Conservation (phyloP, 2,113 vertebrate species). For the Dicaeum eximium region DNA sequence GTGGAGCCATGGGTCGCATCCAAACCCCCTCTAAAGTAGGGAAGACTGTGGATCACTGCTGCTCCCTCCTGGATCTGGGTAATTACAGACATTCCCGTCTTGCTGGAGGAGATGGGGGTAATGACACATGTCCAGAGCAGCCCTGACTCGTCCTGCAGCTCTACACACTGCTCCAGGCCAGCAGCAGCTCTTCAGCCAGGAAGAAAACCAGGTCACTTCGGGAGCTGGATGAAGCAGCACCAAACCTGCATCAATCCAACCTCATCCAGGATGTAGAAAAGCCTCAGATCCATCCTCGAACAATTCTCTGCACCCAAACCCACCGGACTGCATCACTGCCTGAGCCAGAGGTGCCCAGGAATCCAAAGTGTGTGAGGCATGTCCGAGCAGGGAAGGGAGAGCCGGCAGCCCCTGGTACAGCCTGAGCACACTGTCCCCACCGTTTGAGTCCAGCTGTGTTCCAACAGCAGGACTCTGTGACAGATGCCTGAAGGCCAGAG, state of each 20-base stretch:
- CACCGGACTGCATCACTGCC: not conserved
- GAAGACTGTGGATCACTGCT: not conserved
- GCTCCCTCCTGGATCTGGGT: not conserved
- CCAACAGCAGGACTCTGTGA: not conserved
- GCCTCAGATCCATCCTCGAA: not conserved
- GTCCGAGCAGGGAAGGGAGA: fast-evolving
- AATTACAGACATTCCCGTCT: not conserved
- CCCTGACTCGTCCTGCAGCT: not conserved
- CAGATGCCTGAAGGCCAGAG: not conserved
- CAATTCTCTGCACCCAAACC: not conserved
- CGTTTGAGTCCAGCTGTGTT: not conserved
- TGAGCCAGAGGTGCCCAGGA: not conserved
- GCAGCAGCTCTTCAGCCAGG: not conserved
- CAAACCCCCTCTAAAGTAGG: not conserved
- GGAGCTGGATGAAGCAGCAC: not conserved
- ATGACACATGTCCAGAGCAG: not conserved
- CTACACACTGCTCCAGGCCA: fast-evolving
- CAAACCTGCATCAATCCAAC: not conserved
- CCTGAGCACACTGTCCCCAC: not conserved
- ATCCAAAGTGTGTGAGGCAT: not conserved
- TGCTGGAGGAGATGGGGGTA: not conserved
- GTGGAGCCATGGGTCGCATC: fast-evolving
- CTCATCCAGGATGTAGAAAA: not conserved
- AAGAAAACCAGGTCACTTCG: not conserved
- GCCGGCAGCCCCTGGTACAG: fast-evolving